Percentiles rank a stretch among this genome's conserved stretches.
Evolutionary conservation across 1,140 invertebrate species (phyloP).

Genomic region (Hyphantria cunea): DNA sequence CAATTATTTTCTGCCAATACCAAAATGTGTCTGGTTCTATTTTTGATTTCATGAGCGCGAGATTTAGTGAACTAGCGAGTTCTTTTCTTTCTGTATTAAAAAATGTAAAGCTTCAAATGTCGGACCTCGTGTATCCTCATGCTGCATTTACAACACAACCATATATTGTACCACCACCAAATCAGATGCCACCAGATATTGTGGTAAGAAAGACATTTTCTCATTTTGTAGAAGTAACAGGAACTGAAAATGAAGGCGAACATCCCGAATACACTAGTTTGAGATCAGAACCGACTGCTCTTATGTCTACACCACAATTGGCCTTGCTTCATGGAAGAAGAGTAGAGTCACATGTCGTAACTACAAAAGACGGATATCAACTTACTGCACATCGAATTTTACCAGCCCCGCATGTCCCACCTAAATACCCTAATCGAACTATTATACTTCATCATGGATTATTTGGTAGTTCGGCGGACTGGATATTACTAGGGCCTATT

Average conservation of each 20-base stretch:
- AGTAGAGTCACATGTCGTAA: conserved; percentile 84
- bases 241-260: conserved; percentile 33
- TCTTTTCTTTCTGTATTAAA: conserved; percentile 33
- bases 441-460: conserved; percentile 90
- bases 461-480: conserved; percentile 88
- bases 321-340: conserved; percentile 85
- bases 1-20: conserved; percentile 22
- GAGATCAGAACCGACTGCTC: conserved; percentile 40
- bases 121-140: neutral
- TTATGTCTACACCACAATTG: conserved; percentile 78
- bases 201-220: conserved; percentile 22
- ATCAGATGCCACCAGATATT: neutral
- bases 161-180: neutral
- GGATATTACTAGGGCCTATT: conserved; percentile 85
- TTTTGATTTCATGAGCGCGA: conserved; percentile 37
- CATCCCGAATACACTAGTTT: conserved; percentile 26
- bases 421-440: conserved; percentile 41
- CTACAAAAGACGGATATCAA: conserved; percentile 79
- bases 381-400: conserved; percentile 86
- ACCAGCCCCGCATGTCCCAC: conserved; percentile 31
- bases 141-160: too few relatives aligned
- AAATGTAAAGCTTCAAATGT: conserved; percentile 38
- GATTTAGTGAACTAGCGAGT: conserved; percentile 39
- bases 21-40: conserved; percentile 25
- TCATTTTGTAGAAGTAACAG: conserved; percentile 1